A percentile compares a stretch with the other conserved stretches of the same genome.
Conservation (phyloP, 2,888 invertebrate genomes). For the Antheraea yamamai region DNA sequence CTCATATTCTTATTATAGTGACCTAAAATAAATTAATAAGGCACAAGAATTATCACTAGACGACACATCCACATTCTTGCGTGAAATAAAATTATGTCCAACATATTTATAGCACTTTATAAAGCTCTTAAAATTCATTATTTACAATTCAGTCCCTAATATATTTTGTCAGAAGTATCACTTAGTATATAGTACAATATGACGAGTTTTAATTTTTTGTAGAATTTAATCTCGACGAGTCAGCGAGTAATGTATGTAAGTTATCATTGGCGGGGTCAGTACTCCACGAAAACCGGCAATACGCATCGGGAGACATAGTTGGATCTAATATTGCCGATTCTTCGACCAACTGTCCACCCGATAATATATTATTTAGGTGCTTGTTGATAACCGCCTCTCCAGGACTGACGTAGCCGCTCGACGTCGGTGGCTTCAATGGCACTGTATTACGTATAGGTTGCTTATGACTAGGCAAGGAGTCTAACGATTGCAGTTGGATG, state of each 20-base stretch:
- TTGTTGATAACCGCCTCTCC: constrained; percentile 73
- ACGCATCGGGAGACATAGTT: constrained; percentile 77
- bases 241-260: constrained; percentile 67
- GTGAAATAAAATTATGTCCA: constrained; percentile 65
- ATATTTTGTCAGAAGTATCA: constrained; percentile 57
- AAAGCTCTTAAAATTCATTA: constrained; percentile 63
- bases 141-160: constrained; percentile 68
- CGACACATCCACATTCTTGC: constrained; percentile 66
- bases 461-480: constrained; percentile 71
- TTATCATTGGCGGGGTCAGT: constrained; percentile 75
- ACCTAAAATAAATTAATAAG: constrained; percentile 82
- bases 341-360: constrained; percentile 60
- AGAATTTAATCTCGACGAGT: constrained; percentile 59
- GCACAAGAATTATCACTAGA: constrained; percentile 81
- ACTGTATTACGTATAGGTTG: constrained; percentile 55
- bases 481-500: constrained; percentile 72
- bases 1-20: constrained; percentile 61
- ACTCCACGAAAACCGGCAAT: constrained; percentile 79
- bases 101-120: constrained; percentile 62
- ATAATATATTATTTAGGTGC: constrained; percentile 69
- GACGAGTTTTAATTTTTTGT: constrained; percentile 63
- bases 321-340: constrained; percentile 73
- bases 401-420: constrained; percentile 69
- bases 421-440: constrained; percentile 59
- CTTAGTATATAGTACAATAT: constrained; percentile 43